Base-by-base conservation (phyloP, 2,113 vertebrate species). In the Cnemophilus loriae region DNA sequence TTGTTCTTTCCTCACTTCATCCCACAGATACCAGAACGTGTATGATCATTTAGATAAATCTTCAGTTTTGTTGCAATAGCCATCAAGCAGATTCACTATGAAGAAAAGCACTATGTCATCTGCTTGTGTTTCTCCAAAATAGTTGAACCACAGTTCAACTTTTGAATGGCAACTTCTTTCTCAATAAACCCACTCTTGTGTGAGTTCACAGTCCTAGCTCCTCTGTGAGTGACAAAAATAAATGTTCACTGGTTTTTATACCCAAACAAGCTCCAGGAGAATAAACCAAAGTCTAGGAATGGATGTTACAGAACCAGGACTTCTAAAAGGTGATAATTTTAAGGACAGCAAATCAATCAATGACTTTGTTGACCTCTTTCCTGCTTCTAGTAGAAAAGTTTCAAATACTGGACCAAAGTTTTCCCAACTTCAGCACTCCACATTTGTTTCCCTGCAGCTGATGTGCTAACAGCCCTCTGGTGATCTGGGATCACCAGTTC, bases 141-240 rank as follows among this genome's bases (percentile, higher is more conserved):
- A 95, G 86, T 67, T 96, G 92, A 96, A 92, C 94, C 73, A 74
- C 15, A 61, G 95, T 96, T 97, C 93, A 95, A 44, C 83, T 81
- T 96, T 95, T 97, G 95, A 96, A 93, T 93, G 95, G 94, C 96
- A 97, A 93, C 91, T 86, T 92, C 86, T 95, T 96, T 97, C 94
- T 97, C 94, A 97, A 92, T 95, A 97, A 95, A 95, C 94, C 92
- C 95, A 95, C 96, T 96, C 95, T 65, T 96, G 89, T 93, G 91
- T 87, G 80, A 77, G 94, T 95, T 95, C 84, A 95, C 52, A 84
- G 89, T 90, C 86, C 59, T 90, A 92, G 50, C 64, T 97, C 17
- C 65, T 89, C 83, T 93, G 42, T 87, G 76, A 83, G 69, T 81
- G 90, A 93, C 86, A 92, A 95, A 96, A 97, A 93, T 90, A 97